Base-by-base conservation (phyloP, 2,888 invertebrate species). In the Geotrupes spiniger region DNA sequence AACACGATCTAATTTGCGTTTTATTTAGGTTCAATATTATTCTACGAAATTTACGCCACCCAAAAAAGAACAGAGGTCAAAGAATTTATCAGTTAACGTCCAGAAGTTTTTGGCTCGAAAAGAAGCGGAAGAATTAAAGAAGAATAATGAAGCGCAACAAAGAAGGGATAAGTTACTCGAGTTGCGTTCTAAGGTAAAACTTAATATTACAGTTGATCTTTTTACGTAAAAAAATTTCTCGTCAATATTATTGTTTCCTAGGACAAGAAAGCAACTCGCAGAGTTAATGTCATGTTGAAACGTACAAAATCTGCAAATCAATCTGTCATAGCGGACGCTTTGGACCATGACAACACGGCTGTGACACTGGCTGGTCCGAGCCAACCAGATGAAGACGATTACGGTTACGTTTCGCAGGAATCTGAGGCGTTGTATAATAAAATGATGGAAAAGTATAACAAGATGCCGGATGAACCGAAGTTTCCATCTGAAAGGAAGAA, bases 271-370 rank as follows among this genome's bases (percentile, higher is more conserved):
- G 73, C 74, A 16, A 68, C 68, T 8, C 61, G 69, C 10, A 58
- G 74, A 4, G 73, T 74, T 3, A 72, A 65, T 62, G 72, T 67
- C 56, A 79, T 72, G 78, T 74, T 92, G 29, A 92, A 91, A 74
- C 83, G 90, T 0, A 91, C 91, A 5, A 93, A 92, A 72, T 89
- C 92, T 4, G 92, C 92, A 0, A 92, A 91, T 68, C 91, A 92
- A 66, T 85, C 92, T 2, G 92, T 88, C 1, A 74, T 92, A 53
- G 85, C 83, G 33, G 92, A 92, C 78, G 91, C 91, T 1, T 75
- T 86, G 15, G 87, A 90, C 63, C 78, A 79, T 58, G 82, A 86
- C 21, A 84, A 89, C 59, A 88, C 89, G 9, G 85, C 87, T 2
- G 80, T 88, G 2, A 88, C 89, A 0, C 71, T 83, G 26, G 80